Evolutionary conservation across 1,140 invertebrate genomes (phyloP).

Genomic region (Heliconius hermathena): DNA sequence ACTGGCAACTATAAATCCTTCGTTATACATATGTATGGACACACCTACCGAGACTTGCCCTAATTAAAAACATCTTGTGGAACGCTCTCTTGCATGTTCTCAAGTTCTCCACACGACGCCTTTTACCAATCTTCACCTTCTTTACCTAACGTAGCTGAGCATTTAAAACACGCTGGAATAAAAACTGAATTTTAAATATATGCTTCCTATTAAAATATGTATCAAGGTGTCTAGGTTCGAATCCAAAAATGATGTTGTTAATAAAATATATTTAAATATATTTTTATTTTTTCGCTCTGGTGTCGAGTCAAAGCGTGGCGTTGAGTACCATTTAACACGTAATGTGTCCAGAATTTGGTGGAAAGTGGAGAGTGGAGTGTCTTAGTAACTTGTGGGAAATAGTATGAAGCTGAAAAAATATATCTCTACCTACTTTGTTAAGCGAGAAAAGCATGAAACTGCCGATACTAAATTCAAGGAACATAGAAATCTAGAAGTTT

Average conservation of each 20-base stretch:
- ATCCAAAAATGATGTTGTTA: too few species aligned
- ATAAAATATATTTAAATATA: too few species aligned
- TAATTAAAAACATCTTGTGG: background rate
- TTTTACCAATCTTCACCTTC: constrained; percentile 3
- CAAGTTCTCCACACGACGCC: background rate
- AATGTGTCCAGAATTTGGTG: too few species aligned
- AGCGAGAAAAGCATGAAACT: background rate
- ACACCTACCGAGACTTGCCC: background rate
- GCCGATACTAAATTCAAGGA: background rate
- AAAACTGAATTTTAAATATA: background rate
- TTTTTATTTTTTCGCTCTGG: too few species aligned
- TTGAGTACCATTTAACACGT: too few species aligned
- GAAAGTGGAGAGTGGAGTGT: too few species aligned
- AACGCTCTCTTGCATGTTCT: constrained; percentile 5
- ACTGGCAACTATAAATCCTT: background rate
- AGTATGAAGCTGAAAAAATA: background rate
- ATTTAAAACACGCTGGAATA: background rate
- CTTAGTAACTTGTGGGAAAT: too few species aligned
- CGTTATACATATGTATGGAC: background rate
- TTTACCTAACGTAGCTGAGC: background rate
- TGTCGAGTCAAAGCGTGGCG: too few species aligned
- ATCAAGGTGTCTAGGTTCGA: too few species aligned
- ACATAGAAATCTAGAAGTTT: background rate
- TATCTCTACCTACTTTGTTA: background rate
- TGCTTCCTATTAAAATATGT: too few species aligned